Evolutionary conservation across 2,113 vertebrate genomes (phyloP).

Genomic region (Plotosus lineatus): DNA sequence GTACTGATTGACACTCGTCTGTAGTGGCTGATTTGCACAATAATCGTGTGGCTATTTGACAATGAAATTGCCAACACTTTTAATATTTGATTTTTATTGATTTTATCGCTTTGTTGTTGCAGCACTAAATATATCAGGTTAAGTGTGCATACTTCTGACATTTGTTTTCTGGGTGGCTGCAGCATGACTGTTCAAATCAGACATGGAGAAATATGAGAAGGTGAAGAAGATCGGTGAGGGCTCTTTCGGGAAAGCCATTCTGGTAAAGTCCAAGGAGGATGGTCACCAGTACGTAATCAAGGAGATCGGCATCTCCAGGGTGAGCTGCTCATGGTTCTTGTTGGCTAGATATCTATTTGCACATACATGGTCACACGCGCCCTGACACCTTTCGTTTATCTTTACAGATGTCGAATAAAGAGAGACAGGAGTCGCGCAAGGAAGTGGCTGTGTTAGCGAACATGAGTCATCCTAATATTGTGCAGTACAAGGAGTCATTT

Average conservation of each 20-base stretch:
- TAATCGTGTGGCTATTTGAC: no score
- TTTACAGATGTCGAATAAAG: conserved; percentile 92
- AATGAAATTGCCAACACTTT: no score
- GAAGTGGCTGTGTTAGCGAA: conserved; percentile 96
- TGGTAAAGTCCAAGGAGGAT: conserved; percentile 89
- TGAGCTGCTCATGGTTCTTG: conserved; percentile 61
- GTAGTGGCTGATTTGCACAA: no score
- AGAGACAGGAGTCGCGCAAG: conserved; percentile 92
- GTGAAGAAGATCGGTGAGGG: conserved; percentile 94
- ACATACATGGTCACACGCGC: background rate
- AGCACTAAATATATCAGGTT: no score
- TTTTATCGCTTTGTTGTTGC: no score
- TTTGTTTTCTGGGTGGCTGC: conserved; percentile 56
- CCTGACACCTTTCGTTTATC: background rate
- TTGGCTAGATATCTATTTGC: background rate
- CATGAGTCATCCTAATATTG: conserved; percentile 98
- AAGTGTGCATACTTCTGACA: no score
- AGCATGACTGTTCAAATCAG: conserved; percentile 73
- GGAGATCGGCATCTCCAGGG: conserved; percentile 94
- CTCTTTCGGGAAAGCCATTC: conserved; percentile 94
- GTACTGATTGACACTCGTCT: no score
- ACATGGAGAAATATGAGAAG: conserved; percentile 93
- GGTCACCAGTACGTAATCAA: conserved; percentile 94
- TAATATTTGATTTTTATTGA: no score
- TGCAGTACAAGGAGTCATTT: conserved; percentile 95